These are phyloP conservation scores for Agriopis leucophaearia DNA, from an alignment of 2,888 invertebrate genomes.

Conservation along the genomic window DNA sequence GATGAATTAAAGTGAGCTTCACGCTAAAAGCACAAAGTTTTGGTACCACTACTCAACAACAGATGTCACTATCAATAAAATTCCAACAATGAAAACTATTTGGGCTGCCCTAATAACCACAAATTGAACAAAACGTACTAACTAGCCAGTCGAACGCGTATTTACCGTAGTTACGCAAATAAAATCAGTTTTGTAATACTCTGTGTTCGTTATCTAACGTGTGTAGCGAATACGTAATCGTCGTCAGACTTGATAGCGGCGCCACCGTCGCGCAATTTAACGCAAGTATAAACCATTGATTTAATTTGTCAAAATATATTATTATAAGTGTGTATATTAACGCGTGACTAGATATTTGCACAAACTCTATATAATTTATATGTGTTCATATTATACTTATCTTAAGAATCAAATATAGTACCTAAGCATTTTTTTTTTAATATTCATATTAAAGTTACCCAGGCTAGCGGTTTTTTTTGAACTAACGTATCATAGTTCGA, in stretches of 20 bases:
- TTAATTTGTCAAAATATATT: too few species aligned
- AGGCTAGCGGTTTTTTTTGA: too few species aligned
- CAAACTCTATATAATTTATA: too few species aligned
- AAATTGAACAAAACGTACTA: conserved; percentile 38
- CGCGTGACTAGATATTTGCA: too few species aligned
- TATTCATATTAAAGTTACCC: too few species aligned
- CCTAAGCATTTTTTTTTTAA: too few species aligned
- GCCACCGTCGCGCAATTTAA: conserved; percentile 14
- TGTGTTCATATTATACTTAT: too few species aligned
- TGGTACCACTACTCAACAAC: conserved; percentile 54
- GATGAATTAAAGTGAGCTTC: neutral
- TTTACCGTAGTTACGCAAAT: conserved; percentile 40
- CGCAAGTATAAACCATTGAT: too few species aligned
- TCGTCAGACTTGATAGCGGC: conserved; percentile 23
- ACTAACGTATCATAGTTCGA: too few species aligned
- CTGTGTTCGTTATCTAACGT: conserved; percentile 46
- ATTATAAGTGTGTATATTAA: too few species aligned
- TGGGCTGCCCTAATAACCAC: conserved; percentile 8
- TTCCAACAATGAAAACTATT: conserved; percentile 24
- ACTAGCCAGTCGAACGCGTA: conserved; percentile 29
- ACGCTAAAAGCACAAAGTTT: conserved; percentile 24
- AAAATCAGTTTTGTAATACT: conserved; percentile 43
- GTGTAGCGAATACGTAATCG: conserved; percentile 35
- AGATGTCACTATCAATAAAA: conserved; percentile 58
- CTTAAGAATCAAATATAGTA: too few species aligned